These are phyloP conservation scores for Mastacembelus armatus DNA, from an alignment of 2,797 vertebrate genomes.

Conservation along the genomic window DNA sequence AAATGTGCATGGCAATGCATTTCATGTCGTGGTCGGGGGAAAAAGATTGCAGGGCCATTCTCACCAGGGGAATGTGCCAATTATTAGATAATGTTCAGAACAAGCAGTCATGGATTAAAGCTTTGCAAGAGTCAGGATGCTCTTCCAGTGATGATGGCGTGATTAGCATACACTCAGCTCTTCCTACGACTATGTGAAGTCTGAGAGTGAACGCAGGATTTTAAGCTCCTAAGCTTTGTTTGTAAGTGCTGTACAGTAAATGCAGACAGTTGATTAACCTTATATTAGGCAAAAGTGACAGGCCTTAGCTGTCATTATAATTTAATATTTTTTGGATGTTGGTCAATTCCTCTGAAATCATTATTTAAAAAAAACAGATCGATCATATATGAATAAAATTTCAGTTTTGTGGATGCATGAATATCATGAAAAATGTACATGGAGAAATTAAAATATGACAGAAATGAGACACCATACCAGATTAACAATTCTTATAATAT, in stretches of 20 bases:
- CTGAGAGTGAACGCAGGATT: slow-evolving; percentile 46
- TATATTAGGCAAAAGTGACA: no score
- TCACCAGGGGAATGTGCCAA: slow-evolving; percentile 66
- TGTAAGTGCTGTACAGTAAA: slow-evolving; percentile 35
- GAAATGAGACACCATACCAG: no score
- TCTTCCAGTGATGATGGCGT: slow-evolving; percentile 70
- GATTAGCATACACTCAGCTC: slow-evolving; percentile 61
- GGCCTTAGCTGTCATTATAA: no score
- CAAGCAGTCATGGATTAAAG: slow-evolving; percentile 69
- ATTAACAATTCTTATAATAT: no score
- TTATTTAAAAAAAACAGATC: no score
- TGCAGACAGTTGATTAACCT: no score
- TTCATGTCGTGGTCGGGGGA: slow-evolving; percentile 61
- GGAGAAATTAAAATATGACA: no score
- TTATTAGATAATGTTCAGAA: slow-evolving; percentile 78
- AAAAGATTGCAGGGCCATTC: slow-evolving; percentile 62
- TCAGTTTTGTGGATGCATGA: no score
- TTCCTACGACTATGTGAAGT: slow-evolving; percentile 30
- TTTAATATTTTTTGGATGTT: no score
- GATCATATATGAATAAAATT: no score
- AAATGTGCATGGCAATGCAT: slow-evolving; percentile 69
- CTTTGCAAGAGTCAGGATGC: slow-evolving; percentile 65
- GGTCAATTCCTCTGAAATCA: no score
- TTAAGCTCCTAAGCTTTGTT: slow-evolving; percentile 28
- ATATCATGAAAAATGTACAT: no score